Evolutionary conservation across 2,888 invertebrate genomes (phyloP), one percentile per base, ranked within the genome.

Genomic region (Archips crataeganus): DNA sequence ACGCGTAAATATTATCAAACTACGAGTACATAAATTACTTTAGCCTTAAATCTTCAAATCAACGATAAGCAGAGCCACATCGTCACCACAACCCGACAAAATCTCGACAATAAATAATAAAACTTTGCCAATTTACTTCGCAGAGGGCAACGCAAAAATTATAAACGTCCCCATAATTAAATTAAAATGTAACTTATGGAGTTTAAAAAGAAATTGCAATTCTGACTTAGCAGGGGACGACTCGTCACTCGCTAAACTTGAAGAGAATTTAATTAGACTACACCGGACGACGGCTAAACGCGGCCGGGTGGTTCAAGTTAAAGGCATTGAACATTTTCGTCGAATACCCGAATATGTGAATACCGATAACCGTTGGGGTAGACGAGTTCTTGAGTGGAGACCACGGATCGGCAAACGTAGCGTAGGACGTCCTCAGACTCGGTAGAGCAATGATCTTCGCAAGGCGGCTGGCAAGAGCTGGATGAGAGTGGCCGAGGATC

Each of bases 161-260:
- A 90, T 91, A 90, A 90, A 85, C 86, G 84, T 85, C 81, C 78
- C 80, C 85, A 86, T 91, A 90, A 91, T 93, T 91, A 90, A 91
- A 92, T 92, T 92, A 87, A 91, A 90, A 90, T 87, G 85, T 87
- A 90, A 92, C 88, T 90, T 91, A 88, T 84, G 86, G 84, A 91
- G 87, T 90, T 90, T 84, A 86, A 89, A 88, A 92, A 91, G 90
- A 89, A 90, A 89, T 87, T 86, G 87, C 86, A 81, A 86, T 89
- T 88, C 83, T 80, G 83, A 84, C 84, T 87, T 83, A 86, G 85
- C 77, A 77, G 80, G 77, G 77, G 77, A 76, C 73, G 79, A 79
- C 79, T 84, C 85, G 86, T 87, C 87, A 84, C 83, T 82, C 79
- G 77, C 77, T 78, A 77, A 83, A 87, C 85, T 89, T 87, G 84